Evolutionary conservation across 2,113 vertebrate genomes (phyloP).

Genomic region (Noctilio leporinus): DNA sequence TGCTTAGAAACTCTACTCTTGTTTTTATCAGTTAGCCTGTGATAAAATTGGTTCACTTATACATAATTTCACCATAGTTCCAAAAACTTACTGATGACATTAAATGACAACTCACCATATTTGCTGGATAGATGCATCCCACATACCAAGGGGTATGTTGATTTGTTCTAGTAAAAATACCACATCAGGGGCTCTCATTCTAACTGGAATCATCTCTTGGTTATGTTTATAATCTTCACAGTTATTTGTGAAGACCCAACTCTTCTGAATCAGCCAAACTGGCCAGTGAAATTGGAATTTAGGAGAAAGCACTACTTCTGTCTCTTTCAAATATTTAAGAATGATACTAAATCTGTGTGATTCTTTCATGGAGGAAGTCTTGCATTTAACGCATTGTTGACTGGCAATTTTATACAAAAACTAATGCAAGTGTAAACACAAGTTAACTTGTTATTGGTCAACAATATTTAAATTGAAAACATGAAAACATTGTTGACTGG

Average conservation of each 20-base stretch:
- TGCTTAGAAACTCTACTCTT: background rate
- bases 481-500: too few species aligned
- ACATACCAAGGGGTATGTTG: background rate
- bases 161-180: background rate
- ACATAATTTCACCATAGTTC: background rate
- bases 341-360: background rate
- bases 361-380: background rate
- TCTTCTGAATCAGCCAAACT: background rate
- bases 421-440: too few species aligned
- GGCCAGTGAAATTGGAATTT: background rate
- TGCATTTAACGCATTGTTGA: too few species aligned
- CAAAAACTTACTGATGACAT: background rate
- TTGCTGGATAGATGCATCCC: background rate
- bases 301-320: background rate
- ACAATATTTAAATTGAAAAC: too few species aligned
- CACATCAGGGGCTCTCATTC: background rate
- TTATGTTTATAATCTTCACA: background rate
- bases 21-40: background rate
- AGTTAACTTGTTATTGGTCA: too few species aligned
- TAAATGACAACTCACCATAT: background rate
- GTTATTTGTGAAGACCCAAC: background rate
- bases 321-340: background rate
- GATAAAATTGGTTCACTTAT: background rate
- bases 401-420: too few species aligned
- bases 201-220: background rate